Evolutionary conservation across 2,888 invertebrate species (phyloP).

Genomic region (Oxyscelio sp.): DNA sequence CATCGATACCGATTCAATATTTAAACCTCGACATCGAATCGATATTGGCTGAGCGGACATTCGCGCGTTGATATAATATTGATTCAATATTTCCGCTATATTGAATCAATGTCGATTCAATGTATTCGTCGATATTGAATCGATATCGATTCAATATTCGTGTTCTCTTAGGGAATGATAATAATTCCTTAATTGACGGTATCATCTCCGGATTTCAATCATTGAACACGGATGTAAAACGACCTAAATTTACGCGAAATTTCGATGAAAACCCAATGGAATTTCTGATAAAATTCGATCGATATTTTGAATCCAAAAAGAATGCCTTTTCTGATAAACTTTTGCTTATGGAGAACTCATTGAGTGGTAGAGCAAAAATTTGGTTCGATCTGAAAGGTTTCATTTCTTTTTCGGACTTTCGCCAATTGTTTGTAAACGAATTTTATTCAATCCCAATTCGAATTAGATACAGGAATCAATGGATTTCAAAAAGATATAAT

Average conservation of each 20-base stretch:
- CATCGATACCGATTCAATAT: too few species aligned
- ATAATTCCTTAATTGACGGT: too few species aligned
- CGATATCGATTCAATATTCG: too few species aligned
- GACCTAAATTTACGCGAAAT: conserved; percentile 7
- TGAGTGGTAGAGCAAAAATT: background rate
- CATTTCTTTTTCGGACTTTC: background rate
- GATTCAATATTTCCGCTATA: too few species aligned
- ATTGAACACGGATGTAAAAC: too few species aligned
- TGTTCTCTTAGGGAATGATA: too few species aligned
- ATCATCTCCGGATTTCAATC: conserved; percentile 22
- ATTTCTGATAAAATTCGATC: conserved; percentile 19
- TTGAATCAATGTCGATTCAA: too few species aligned
- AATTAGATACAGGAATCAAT: background rate
- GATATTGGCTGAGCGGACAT: too few species aligned
- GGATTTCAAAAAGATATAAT: background rate
- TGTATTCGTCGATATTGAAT: too few species aligned
- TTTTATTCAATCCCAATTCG: conserved; percentile 23
- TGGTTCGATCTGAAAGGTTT: conserved; percentile 10
- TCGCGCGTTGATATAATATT: too few species aligned
- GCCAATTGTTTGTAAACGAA: background rate
- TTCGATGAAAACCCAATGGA: conserved; percentile 25
- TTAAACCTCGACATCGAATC: too few species aligned
- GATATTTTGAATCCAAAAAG: conserved; percentile 7
- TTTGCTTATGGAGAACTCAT: background rate
- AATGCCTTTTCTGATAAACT: conserved; percentile 2